Evolutionary conservation across 2,113 vertebrate genomes (phyloP), one percentile per base, ranked within the genome.

Genomic region (Zingel zingel): DNA sequence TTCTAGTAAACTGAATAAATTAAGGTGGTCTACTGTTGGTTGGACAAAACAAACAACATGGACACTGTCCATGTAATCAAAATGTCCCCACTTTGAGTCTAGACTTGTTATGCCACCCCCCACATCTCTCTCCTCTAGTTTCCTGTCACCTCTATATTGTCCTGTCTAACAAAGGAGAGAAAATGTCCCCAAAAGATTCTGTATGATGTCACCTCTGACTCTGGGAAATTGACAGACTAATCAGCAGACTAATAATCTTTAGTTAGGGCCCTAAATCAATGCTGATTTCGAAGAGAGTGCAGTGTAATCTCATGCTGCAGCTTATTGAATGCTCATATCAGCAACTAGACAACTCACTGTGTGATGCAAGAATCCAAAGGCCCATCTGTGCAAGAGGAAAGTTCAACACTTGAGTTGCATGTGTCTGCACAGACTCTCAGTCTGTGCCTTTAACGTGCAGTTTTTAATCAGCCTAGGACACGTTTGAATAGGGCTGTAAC

Each of bases 361-460:
- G 73, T 91, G 82, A 86, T 82, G 87, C 80, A 90, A 87, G 64
- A 82, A 43, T 84, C 80, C 85, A 89, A 81, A 89, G 86, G 79
- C 74, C 79, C 51, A 10, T 27, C 30, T 51, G 21, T 72, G 65
- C 19, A 80, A 43, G 77, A 72, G 67, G 72, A 77, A 79, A 85
- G 85, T 84, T 78, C 73, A 81, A 18, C 11, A 48, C 47, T 57
- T 30, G 4, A 5, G 8, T 2, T 19, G 27, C 54, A 47, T 43
- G 71, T 43, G 50, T 68, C 9, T 72, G 63, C 48, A 74, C 30
- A 36, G 0, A 39, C 68, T 61, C 16, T 16, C 3, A 53, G 23
- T 21, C 54, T 13, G 15, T 1, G 13, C 43, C 0, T 54, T 54
- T 3, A 7, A 36, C 12, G 9, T 13, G 30, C 27, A 25, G n/a